Base-by-base conservation (phyloP, 2,797 vertebrate genomes). In the Pseudochaenichthys georgianus region DNA sequence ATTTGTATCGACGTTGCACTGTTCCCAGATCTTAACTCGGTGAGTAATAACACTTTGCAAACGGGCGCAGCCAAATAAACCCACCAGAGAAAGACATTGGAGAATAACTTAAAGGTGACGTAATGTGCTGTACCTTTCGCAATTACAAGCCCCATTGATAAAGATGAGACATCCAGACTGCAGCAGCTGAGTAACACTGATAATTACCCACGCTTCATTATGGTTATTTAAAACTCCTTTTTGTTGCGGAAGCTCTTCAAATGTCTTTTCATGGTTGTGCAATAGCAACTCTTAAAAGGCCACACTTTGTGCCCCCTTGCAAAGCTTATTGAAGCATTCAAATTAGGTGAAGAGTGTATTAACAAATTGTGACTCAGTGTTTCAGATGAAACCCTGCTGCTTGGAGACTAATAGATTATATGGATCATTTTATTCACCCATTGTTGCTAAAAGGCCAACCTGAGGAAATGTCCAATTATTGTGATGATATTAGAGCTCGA, bases 281-380 rank as follows among this genome's bases (percentile, higher is more conserved):
- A 68, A 41, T 71, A 69, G 73, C 52, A 51, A 45, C 34, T 61
- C 16, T 57, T 41, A 34, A 82, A 80, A 85, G 69, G 72, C 75
- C 63, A 52, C 55, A 50, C 70, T 69, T 62, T 70, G 45, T 66
- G 65, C 17, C 28, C 52, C 28, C n/a, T 52, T 42, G 6, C 45
- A 59, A n/a, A 48, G 70, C 55, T 80, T 64, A 84, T 85, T 82
- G 28, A 78, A 75, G 50, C 73, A 64, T 43, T 5, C 71, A 71
- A 70, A 80, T 76, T 19, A 68, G n/a, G 61, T 47, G 23, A 75
- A 46, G 42, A 47, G 34, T 52, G 17, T 57, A 48, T 64, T 55
- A 78, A 3, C 19, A 64, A 75, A 67, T 34, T 63, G 9, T 72
- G 50, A 54, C n/a, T 64, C 50, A 64, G 62, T 17, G 4, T 64